phyloP scores from a whole-genome alignment of 1,140 invertebrate genomes.

The Popillia japonica region DNA sequence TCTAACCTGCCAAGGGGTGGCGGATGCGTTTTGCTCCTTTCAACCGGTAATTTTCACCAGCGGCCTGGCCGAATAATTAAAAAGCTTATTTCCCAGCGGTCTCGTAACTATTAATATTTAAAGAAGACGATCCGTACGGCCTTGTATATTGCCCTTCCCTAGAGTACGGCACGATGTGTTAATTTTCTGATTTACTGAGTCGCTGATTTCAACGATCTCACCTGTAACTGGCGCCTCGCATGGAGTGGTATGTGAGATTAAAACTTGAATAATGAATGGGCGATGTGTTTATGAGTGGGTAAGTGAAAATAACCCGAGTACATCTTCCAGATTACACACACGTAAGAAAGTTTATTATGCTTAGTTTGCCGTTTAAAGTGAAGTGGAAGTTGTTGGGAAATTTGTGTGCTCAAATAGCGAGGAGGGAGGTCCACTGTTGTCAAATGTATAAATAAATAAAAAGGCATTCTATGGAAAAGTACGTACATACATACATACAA shows the following conservation, averaged over 20 bases:
- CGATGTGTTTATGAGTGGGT: neutral
- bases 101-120: conserved; percentile 17
- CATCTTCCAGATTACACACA: neutral
- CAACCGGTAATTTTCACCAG: conserved; percentile 17
- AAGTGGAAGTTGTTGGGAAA: too few species aligned
- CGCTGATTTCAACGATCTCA: neutral
- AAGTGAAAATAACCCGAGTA: neutral
- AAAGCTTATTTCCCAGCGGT: conserved; percentile 8
- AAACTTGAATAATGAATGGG: conserved; percentile 7
- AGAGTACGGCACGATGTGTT: neutral
- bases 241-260: neutral
- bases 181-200: conserved; percentile 19
- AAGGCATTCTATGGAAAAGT: too few species aligned
- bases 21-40: neutral
- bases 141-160: neutral
- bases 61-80: conserved; percentile 1
- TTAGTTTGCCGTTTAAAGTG: too few species aligned
- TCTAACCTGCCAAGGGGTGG: too few species aligned
- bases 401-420: too few species aligned
- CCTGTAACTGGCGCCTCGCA: neutral
- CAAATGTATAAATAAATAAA: too few species aligned
- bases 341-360: neutral
- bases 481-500: too few species aligned
- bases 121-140: neutral
- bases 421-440: too few species aligned